These are phyloP conservation scores for Vireo altiloquus DNA, from an alignment of 2,113 vertebrate species.

Conservation along the genomic window DNA sequence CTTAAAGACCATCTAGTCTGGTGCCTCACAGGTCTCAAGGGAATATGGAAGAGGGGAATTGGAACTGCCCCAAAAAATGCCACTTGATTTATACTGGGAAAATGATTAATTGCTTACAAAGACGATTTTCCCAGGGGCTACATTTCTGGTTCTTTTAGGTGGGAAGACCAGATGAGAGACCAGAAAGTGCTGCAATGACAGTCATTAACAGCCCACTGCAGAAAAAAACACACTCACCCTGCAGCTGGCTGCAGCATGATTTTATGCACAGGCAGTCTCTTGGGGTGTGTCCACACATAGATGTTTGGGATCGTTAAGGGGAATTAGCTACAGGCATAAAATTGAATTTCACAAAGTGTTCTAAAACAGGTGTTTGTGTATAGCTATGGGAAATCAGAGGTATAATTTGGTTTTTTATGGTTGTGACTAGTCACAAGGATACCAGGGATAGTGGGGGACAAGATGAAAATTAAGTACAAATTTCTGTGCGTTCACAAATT, in stretches of 20 bases:
- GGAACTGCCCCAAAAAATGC: neutral
- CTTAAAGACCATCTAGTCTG: neutral
- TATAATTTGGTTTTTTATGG: neutral
- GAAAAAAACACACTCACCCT: rapidly evolving
- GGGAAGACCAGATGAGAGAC: neutral
- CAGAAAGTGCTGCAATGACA: neutral
- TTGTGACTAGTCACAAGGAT: neutral
- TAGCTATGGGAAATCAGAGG: neutral
- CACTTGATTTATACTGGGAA: neutral
- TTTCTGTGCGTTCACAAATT: neutral
- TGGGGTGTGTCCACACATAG: neutral
- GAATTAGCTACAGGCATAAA: neutral
- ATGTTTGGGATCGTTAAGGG: neutral
- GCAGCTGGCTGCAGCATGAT: neutral
- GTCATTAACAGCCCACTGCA: neutral
- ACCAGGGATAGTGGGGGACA: neutral
- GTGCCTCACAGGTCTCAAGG: neutral
- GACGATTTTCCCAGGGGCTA: neutral
- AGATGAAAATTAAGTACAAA: neutral
- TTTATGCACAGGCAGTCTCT: neutral
- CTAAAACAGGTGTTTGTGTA: neutral
- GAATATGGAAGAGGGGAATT: neutral
- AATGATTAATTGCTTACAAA: neutral
- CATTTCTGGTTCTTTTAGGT: neutral
- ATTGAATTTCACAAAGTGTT: neutral